Evolutionary conservation across 2,888 invertebrate genomes (phyloP), one percentile per base, ranked within the genome.

Genomic region (Choreutis nemorana): DNA sequence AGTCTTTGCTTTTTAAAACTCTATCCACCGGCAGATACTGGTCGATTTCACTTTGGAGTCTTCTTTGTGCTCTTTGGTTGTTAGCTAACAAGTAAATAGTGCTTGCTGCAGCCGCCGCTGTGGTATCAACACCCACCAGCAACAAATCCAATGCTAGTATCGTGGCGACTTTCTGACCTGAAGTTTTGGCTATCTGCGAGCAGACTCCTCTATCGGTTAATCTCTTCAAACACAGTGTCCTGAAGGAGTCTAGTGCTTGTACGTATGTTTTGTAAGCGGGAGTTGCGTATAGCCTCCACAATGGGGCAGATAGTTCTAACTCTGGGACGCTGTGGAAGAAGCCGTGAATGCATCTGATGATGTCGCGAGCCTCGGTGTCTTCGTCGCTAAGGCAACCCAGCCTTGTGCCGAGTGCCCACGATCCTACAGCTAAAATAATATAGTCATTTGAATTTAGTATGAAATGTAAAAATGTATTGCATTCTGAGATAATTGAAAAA

Each of bases 81-180:
- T 83, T 85, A 4, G 89, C 86, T 40, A 91, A 60, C 51, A 89
- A 85, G 65, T 89, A 90, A 32, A 91, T 81, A 9, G 87, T 85
- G 35, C 89, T 89, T 0, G 89, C 86, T 9, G 84, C 82, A 3
- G 89, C 87, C 20, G 89, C 88, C 0, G 90, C 89, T 3, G 90
- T 90, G 71, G 92, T 91, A 53, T 90, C 90, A 1, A 92, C 86
- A 7, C 91, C 92, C 36, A 92, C 92, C 10, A 89, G 70, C 41
- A 92, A 81, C 39, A 92, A 72, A 57, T 91, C 91, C 33, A 91
- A 57, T 4, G 90, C 87, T 37, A 92, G 70, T 34, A 91, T 86
- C 4, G 87, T 84, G 7, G 90, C 87, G 31, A 67, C 65, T 40
- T 73, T 72, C 27, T 60, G 56, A 3, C 75, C 77, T 20, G 46